Evolutionary conservation across 2,888 invertebrate species (phyloP).

Genomic region (Clostera curtula): DNA sequence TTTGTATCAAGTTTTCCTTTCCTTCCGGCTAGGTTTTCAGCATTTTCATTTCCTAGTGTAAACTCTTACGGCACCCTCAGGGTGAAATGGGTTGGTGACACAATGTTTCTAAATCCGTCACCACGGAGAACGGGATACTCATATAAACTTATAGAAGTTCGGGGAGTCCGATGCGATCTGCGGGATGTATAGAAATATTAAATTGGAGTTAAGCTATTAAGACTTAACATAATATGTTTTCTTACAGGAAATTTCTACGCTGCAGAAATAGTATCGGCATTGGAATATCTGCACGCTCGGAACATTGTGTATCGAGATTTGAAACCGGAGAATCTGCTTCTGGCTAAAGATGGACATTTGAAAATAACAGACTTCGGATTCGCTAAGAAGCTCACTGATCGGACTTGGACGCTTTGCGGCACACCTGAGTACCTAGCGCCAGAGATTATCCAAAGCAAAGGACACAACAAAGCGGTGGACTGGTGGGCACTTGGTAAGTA

Average conservation of each 20-base stretch:
- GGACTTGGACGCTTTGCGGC: conserved; percentile 97
- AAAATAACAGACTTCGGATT: conserved; percentile 99
- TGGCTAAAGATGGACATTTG: conserved; percentile 94
- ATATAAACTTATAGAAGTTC: too few species aligned
- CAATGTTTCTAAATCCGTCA: too few species aligned
- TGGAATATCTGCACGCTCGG: conserved; percentile 94
- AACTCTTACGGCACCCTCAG: too few species aligned
- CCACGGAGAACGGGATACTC: too few species aligned
- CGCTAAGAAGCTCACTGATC: conserved; percentile 94
- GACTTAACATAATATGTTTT: too few species aligned
- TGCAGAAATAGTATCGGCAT: conserved; percentile 93
- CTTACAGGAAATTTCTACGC: conserved; percentile 91
- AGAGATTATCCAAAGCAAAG: conserved; percentile 97
- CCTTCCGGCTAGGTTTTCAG: too few species aligned
- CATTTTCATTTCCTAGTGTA: too few species aligned
- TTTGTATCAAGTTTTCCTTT: too few species aligned
- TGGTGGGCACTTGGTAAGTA: conserved; percentile 96
- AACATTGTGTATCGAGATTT: conserved; percentile 92
- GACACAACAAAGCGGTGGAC: conserved; percentile 98
- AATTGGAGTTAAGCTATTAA: too few species aligned
- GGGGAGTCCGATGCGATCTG: too few species aligned
- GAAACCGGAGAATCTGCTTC: conserved; percentile 94
- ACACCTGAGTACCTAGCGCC: conserved; percentile 98
- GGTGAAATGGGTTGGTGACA: too few species aligned
- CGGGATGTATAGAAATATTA: too few species aligned